phyloP scores from a whole-genome alignment of 2,888 invertebrate genomes.

The Craniophora ligustri region DNA sequence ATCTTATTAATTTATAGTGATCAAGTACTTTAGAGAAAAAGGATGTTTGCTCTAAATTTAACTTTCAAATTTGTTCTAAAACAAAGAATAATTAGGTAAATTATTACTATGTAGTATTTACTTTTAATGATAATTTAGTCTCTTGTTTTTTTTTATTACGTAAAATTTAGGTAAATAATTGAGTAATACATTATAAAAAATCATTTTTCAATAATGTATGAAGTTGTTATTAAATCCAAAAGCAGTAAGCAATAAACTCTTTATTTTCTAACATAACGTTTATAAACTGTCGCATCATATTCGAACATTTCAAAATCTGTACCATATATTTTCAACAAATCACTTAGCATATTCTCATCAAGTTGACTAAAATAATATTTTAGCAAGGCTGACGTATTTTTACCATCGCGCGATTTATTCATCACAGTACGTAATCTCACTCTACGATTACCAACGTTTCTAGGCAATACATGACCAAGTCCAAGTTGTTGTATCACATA shows the following conservation, averaged over 20 bases:
- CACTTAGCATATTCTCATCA: conserved; percentile 85
- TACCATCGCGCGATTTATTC: conserved; percentile 86
- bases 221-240: conserved; percentile 8
- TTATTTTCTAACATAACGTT: conserved; percentile 83
- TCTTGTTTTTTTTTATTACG: too few species aligned
- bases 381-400: conserved; percentile 78
- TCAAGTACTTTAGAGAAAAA: too few species aligned
- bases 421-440: conserved; percentile 86
- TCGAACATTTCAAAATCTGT: conserved; percentile 92
- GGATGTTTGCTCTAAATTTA: too few species aligned
- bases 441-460: conserved; percentile 82
- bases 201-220: too few species aligned
- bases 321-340: conserved; percentile 90
- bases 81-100: too few species aligned
- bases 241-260: conserved; percentile 56
- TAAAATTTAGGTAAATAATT: too few species aligned
- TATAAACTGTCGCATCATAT: conserved; percentile 89
- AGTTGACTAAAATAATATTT: conserved; percentile 89
- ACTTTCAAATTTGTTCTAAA: too few species aligned
- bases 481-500: conserved; percentile 89
- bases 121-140: too few species aligned
- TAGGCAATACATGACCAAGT: conserved; percentile 84
- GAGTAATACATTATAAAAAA: too few species aligned
- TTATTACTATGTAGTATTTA: too few species aligned
- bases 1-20: too few species aligned